phyloP scores from a whole-genome alignment of 2,113 vertebrate genomes.

The Oncorhynchus masou region DNA sequence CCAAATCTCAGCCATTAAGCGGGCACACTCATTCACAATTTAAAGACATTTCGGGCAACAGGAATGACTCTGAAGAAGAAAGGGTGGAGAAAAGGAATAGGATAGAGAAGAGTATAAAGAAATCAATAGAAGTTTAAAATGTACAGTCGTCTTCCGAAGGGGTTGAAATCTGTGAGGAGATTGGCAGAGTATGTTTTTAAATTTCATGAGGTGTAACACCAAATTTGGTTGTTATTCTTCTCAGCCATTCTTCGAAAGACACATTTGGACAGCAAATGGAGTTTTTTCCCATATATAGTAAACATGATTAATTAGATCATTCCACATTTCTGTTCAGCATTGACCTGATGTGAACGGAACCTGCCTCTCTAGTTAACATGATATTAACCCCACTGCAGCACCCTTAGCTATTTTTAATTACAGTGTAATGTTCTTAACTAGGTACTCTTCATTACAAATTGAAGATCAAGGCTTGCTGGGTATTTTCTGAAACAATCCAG shows the following conservation, averaged over 20 bases:
- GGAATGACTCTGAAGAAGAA: background rate
- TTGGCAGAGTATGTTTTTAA: background rate
- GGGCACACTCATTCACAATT: background rate
- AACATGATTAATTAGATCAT: background rate
- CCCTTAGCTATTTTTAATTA: too few species aligned
- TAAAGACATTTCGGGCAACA: background rate
- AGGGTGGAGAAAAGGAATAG: background rate
- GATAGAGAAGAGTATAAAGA: background rate
- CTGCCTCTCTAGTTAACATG: background rate
- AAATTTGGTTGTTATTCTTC: background rate
- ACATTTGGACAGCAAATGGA: background rate
- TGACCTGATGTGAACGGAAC: background rate
- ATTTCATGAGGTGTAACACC: background rate
- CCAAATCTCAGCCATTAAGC: background rate
- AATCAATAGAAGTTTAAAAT: background rate
- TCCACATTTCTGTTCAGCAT: background rate
- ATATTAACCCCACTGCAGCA: too few species aligned
- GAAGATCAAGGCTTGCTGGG: background rate
- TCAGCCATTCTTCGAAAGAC: background rate
- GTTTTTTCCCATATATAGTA: background rate
- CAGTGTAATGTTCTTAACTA: background rate
- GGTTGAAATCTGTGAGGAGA: background rate
- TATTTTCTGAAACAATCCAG: background rate
- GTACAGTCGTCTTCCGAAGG: background rate
- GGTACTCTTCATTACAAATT: background rate